Evolutionary conservation across 2,113 vertebrate species (phyloP).

Genomic region (Sardina pilchardus): DNA sequence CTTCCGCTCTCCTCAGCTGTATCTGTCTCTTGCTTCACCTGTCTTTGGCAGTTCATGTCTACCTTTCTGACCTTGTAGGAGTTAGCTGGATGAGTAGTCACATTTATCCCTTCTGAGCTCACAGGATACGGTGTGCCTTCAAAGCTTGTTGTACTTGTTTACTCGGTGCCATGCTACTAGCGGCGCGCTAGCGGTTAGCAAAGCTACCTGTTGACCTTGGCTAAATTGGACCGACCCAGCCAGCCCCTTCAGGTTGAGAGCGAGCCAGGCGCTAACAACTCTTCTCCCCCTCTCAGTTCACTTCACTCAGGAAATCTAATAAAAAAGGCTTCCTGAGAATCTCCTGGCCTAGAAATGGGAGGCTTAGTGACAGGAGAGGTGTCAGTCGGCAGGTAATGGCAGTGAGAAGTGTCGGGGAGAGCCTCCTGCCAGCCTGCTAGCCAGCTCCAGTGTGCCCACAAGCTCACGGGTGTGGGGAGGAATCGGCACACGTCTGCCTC

Average conservation of each 20-base stretch:
- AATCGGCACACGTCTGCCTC: background rate
- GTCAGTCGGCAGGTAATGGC: background rate
- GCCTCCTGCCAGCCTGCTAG: background rate
- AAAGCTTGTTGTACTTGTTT: background rate
- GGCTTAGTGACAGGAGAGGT: background rate
- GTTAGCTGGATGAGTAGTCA: slow-evolving; percentile 1
- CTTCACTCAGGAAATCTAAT: background rate
- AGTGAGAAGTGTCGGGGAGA: background rate
- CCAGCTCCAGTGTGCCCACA: background rate
- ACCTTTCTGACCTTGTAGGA: slow-evolving; percentile 7
- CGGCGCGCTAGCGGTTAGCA: background rate
- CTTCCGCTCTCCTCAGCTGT: background rate
- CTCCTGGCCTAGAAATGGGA: background rate
- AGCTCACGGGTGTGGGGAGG: too few relatives aligned
- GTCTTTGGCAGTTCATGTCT: background rate
- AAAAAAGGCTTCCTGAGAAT: background rate
- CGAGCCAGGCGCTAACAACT: background rate
- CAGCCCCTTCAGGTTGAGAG: background rate
- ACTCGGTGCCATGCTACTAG: background rate
- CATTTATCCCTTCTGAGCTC: background rate
- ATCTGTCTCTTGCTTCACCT: background rate
- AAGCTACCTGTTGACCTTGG: background rate
- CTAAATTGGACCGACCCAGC: background rate
- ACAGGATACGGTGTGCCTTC: background rate
- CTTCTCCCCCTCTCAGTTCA: background rate